Evolutionary conservation across 2,113 vertebrate species (phyloP), one percentile per base, ranked within the genome.

Genomic region (Tachycineta bicolor): DNA sequence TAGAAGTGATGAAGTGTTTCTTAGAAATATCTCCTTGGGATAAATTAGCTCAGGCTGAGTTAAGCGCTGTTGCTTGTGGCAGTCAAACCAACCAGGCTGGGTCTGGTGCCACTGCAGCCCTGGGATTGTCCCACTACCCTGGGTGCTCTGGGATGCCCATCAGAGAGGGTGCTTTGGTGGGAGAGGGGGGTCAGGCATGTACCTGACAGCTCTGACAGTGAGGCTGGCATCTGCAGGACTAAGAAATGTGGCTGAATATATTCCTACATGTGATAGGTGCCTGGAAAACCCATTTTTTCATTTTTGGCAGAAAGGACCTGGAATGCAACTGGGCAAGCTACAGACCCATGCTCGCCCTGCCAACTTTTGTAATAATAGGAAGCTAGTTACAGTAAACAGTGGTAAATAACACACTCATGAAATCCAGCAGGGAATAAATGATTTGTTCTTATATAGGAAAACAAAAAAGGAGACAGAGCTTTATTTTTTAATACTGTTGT

Each of bases 301-400:
- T 62, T 95, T 97, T 90, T 96, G 92, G 96, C 96, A 96, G 95
- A 93, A 90, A 94, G 65, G 44, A 78, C 94, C 81, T 75, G 93
- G 92, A 97, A 96, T 96, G 96, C 58, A 71, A 96, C 96, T 90
- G 92, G 95, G 92, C 95, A 96, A 96, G 95, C 86, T 93, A 84
- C 95, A 96, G 95, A 75, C 90, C 94, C 86, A 53, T 2, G 43
- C 77, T 95, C 28, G 2, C 86, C 49, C 94, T 95, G 96, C 96
- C 96, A 96, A 94, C 89, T 96, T 96, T 96, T 97, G 94, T 96
- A 96, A 96, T 96, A 97, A 96, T 96, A 95, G 96, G 96, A 96
- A 96, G 92, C 93, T 95, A 96, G 96, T 96, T 97, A 96, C 96
- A 96, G 94, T 97, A 96, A 96, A 96, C 94, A 97, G 96, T 93